A percentile compares a stretch with the other conserved stretches of the same genome.
These are phyloP conservation scores for Pherbina coryleti DNA, from an alignment of 2,888 invertebrate genomes.

Conservation along the genomic window DNA sequence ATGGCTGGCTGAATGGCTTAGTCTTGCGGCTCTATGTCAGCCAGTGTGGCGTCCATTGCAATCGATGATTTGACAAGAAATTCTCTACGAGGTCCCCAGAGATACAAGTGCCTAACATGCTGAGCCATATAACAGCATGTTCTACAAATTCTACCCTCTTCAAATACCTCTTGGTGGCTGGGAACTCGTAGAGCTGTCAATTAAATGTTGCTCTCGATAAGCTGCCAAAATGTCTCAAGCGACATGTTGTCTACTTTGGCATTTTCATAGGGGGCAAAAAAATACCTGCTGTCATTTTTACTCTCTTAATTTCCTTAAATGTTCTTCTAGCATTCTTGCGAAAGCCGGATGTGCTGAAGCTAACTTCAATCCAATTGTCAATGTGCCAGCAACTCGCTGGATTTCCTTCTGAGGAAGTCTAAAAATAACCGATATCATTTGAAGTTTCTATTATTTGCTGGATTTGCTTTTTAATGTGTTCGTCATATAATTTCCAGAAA, in stretches of 20 bases:
- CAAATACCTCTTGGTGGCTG: background rate
- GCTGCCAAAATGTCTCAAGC: background rate
- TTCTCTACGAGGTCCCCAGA: background rate
- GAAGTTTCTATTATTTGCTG: no score
- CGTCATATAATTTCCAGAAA: no score
- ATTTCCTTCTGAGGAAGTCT: background rate
- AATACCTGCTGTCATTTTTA: no score
- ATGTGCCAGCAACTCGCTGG: background rate
- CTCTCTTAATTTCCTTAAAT: no score
- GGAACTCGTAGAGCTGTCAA: conserved; percentile 5
- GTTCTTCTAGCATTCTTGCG: background rate
- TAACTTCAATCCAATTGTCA: background rate
- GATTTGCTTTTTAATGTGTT: no score
- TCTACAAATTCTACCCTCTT: conserved; percentile 7
- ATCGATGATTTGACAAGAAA: background rate
- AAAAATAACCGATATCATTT: background rate
- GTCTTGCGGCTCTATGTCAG: background rate
- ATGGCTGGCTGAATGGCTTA: background rate
- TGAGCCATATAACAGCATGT: conserved; percentile 6
- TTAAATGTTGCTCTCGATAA: background rate
- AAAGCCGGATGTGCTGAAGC: background rate
- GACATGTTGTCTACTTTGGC: conserved; percentile 4
- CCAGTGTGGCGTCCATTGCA: conserved; percentile 1
- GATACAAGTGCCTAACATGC: background rate
- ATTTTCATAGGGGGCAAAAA: background rate